Evolutionary conservation across 2,888 invertebrate species (phyloP), one percentile per base, ranked within the genome.

Genomic region (Mesoligia furuncula): DNA sequence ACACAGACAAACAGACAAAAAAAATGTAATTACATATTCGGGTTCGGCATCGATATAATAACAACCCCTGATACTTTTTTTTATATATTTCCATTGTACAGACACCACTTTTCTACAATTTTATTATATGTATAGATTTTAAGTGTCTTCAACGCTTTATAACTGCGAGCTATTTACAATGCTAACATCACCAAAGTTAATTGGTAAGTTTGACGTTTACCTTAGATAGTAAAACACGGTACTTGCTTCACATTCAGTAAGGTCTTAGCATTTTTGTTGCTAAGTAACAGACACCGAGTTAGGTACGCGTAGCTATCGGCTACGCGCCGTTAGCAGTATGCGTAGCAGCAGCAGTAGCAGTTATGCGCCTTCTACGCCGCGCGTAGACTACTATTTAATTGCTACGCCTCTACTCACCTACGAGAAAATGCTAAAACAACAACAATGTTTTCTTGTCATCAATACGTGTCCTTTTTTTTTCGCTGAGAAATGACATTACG

Each of bases 121-220:
- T n/a, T n/a, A n/a, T n/a, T n/a, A n/a, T n/a, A n/a, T n/a, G n/a
- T n/a, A n/a, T n/a, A n/a, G n/a, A n/a, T 36, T 70, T 45, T 24
- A 74, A 80, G 66, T 54, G n/a, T 54, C 66, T 70, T 39, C 27
- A 71, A 11, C 24, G 27, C 39, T 48, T 31, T 65, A 42, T 24
- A 42, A 66, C 54, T 66, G 24, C 39, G 7, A 68, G 59, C 70
- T 77, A 65, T 51, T 73, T 48, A 76, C 27, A 70, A 79, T 75
- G 39, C 39, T 75, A 81, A 71, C 61, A 69, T 17, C 15, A 13
- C 61, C 31, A 59, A 54, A 67, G 20, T 57, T 82, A 76, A 76
- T 74, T 66, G 20, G 15, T 1, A 27, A 45, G 27, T 75, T 79
- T 57, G 31, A 57, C 27, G 20, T 64, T 45, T 6, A 45, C 15